Percentiles rank a stretch among this genome's conserved stretches.
Evolutionary conservation across 2,113 vertebrate genomes (phyloP).

Genomic region (Australoheros scitulus): DNA sequence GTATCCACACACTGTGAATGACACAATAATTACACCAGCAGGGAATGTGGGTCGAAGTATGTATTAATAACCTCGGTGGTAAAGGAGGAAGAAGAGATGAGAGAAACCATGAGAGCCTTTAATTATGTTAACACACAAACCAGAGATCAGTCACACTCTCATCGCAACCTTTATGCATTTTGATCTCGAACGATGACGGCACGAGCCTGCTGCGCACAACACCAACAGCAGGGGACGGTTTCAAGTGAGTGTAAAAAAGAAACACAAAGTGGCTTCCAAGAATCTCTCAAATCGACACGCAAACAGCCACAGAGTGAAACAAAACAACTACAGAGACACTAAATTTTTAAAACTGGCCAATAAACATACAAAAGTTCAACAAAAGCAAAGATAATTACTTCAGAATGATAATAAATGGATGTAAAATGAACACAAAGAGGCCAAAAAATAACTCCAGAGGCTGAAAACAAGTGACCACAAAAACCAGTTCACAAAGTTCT

Average conservation of each 20-base stretch:
- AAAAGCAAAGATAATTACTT: not conserved
- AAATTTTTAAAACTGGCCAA: too few species aligned
- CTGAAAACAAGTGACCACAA: too few species aligned
- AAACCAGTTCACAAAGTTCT: too few species aligned
- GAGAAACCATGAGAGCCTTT: not conserved
- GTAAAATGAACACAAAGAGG: not conserved
- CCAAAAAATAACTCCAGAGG: not conserved
- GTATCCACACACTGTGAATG: conserved; percentile 25
- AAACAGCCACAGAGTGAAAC: not conserved
- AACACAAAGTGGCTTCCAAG: not conserved
- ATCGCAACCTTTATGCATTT: not conserved
- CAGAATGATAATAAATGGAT: accelerated
- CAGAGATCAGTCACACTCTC: not conserved
- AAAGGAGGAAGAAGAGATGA: not conserved
- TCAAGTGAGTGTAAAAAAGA: not conserved
- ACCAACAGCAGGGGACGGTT: not conserved
- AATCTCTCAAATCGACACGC: not conserved
- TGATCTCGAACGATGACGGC: not conserved
- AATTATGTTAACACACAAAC: not conserved
- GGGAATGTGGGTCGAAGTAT: conserved; percentile 21
- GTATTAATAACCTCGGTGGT: conserved; percentile 34
- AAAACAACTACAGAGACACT: not conserved
- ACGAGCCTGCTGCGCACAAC: accelerated
- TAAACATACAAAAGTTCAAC: too few species aligned
- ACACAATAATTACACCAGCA: conserved; percentile 52